Conservation (phyloP, 2,797 vertebrate genomes). For the Chelmon rostratus region DNA sequence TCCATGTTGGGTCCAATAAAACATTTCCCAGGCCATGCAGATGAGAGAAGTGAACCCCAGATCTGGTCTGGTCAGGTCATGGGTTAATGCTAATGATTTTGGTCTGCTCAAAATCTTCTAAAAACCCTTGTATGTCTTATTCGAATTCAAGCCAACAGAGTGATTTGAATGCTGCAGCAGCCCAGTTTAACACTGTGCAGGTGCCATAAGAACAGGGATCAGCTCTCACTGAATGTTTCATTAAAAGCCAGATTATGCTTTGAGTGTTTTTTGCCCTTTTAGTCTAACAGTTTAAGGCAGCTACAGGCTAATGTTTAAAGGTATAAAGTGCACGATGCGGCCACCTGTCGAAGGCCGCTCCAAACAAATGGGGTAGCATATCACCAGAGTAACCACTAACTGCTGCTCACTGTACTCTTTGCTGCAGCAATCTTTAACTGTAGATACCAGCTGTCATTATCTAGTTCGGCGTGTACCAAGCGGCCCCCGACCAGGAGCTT, state of each 20-base stretch:
- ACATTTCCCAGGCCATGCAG: neutral
- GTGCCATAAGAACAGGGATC: neutral
- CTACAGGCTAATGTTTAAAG: neutral
- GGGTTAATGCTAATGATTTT: neutral
- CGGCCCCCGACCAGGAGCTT: too few species aligned
- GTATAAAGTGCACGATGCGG: too few species aligned
- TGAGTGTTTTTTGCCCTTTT: neutral
- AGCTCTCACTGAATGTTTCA: neutral
- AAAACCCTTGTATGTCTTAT: neutral
- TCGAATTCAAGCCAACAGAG: conserved; percentile 3
- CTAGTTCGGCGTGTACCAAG: too few species aligned
- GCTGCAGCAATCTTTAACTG: too few species aligned
- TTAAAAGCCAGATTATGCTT: neutral
- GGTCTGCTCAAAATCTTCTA: neutral
- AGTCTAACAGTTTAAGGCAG: neutral
- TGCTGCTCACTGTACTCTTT: too few species aligned
- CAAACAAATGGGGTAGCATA: too few species aligned
- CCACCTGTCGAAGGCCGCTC: too few species aligned
- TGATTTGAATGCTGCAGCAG: conserved; percentile 4
- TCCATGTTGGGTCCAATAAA: conserved; percentile 4
- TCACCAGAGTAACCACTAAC: too few species aligned
- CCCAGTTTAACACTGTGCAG: neutral
- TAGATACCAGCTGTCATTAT: too few species aligned
- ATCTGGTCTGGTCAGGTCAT: neutral
- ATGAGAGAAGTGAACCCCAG: neutral